phyloP scores from a whole-genome alignment of 2,888 invertebrate species.

The Camponotus fellah region DNA sequence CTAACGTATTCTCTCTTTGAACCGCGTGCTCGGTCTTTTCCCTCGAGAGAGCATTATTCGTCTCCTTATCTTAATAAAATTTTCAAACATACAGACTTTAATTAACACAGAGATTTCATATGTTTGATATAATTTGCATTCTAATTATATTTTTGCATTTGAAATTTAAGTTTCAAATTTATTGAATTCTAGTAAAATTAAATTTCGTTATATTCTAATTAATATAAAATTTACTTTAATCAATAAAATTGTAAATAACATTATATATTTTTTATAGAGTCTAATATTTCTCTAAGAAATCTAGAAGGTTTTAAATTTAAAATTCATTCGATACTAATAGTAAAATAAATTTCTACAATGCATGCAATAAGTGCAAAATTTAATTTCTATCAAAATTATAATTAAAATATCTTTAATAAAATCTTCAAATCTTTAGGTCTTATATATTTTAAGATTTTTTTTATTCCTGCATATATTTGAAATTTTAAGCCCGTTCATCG shows the following conservation, averaged over 20 bases:
- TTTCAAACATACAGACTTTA: not conserved
- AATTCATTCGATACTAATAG: not conserved
- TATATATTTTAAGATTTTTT: not conserved
- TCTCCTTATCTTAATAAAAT: not conserved
- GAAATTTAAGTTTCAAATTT: not conserved
- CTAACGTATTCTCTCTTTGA: conserved; percentile 24
- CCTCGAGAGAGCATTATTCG: not conserved
- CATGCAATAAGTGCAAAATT: not conserved
- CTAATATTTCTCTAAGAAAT: not conserved
- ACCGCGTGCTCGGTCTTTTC: not conserved
- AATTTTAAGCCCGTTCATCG: not conserved
- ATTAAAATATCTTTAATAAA: not conserved
- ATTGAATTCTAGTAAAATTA: not conserved
- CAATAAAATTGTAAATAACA: not conserved
- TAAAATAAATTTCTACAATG: not conserved
- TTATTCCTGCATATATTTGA: conserved; percentile 2
- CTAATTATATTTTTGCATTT: not conserved
- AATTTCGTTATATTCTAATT: not conserved
- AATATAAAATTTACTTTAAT: not conserved
- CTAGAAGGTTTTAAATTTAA: not conserved
- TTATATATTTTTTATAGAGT: not conserved
- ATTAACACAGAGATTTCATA: not conserved
- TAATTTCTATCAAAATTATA: not conserved
- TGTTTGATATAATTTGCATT: not conserved
- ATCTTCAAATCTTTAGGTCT: not conserved